Evolutionary conservation across 2,797 vertebrate genomes (phyloP).

Genomic region (Limosa lapponica): DNA sequence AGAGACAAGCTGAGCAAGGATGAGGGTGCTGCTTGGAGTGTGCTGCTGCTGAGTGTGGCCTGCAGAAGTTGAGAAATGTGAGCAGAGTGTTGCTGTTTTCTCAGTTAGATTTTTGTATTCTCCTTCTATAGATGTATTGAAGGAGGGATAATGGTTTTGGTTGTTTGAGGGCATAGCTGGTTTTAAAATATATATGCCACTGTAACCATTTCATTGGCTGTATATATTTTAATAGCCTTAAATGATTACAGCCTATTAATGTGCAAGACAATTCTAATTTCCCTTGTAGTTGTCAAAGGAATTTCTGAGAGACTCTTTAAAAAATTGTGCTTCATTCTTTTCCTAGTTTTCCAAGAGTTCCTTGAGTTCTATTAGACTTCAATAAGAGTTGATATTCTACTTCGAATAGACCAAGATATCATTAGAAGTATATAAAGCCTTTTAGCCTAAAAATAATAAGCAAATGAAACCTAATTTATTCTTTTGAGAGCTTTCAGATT

Average conservation of each 20-base stretch:
- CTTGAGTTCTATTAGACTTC: not conserved
- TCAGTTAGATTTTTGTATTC: not conserved
- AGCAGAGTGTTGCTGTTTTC: conserved; percentile 9
- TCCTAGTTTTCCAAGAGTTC: not conserved
- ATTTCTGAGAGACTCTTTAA: not conserved
- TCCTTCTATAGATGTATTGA: not conserved
- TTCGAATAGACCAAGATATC: not conserved
- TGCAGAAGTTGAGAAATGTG: conserved; percentile 27
- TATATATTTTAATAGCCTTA: not conserved
- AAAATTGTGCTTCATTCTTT: not conserved
- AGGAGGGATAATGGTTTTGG: not conserved
- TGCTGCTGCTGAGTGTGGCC: not conserved
- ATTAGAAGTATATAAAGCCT: not conserved
- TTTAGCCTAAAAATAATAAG: not conserved
- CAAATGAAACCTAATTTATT: not conserved
- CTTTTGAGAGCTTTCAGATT: not conserved
- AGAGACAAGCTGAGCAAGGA: conserved; percentile 13
- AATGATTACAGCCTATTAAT: not conserved
- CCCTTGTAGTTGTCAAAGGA: not conserved
- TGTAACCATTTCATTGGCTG: not conserved
- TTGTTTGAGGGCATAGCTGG: not conserved
- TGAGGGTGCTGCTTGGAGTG: conserved; percentile 2
- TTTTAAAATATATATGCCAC: not conserved
- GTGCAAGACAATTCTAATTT: not conserved
- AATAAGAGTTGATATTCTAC: not conserved